A percentile compares a stretch with the other conserved stretches of the same genome.
Evolutionary conservation across 2,888 invertebrate genomes (phyloP).

Genomic region (Melinopterus prodromus): DNA sequence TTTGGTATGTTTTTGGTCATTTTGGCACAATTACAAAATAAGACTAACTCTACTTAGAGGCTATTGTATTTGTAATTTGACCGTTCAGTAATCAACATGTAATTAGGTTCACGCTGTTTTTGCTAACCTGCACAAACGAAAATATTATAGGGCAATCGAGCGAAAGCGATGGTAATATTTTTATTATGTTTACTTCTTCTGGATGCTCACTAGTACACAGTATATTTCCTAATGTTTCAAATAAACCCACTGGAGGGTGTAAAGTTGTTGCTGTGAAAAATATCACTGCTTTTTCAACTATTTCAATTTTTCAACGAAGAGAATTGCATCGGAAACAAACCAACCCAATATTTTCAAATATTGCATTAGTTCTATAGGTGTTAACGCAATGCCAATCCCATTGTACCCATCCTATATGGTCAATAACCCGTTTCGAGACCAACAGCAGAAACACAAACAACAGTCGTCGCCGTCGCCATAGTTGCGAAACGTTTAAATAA

Average conservation of each 20-base stretch:
- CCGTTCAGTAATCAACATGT: too few relatives aligned
- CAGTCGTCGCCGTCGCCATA: neutral
- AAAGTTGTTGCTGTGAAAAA: neutral
- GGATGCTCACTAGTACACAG: too few relatives aligned
- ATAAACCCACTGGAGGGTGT: neutral
- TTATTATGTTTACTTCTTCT: too few relatives aligned
- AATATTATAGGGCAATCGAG: too few relatives aligned
- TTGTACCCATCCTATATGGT: neutral
- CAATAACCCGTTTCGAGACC: neutral
- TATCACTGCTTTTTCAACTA: too few relatives aligned
- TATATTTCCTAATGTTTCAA: neutral
- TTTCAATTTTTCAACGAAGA: neutral
- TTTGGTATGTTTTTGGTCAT: too few relatives aligned
- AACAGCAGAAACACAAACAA: neutral
- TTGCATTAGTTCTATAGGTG: neutral
- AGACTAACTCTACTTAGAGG: too few relatives aligned
- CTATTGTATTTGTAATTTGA: too few relatives aligned
- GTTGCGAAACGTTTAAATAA: neutral
- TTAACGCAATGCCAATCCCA: neutral
- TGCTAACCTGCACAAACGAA: too few relatives aligned
- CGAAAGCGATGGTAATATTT: too few relatives aligned
- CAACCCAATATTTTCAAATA: neutral
- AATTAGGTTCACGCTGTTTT: too few relatives aligned
- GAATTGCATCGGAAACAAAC: neutral
- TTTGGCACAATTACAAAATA: too few relatives aligned